Percentiles rank a stretch among this genome's conserved stretches.
These are phyloP conservation scores for Barypeithes pellucidus DNA, from an alignment of 2,888 invertebrate species.

Conservation along the genomic window DNA sequence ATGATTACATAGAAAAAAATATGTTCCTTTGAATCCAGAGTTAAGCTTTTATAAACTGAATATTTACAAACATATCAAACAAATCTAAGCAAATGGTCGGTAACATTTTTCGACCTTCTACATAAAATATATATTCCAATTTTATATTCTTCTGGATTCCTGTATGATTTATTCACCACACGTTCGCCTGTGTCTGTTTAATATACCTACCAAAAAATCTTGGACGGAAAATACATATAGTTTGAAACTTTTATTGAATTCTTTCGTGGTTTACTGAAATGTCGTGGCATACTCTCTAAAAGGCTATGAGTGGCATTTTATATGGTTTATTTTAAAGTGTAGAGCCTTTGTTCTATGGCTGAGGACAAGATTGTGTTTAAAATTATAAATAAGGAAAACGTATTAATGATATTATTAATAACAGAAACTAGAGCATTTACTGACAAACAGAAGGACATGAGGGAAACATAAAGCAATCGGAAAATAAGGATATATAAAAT, in stretches of 20 bases:
- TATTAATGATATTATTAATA: too few relatives aligned
- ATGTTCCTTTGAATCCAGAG: too few relatives aligned
- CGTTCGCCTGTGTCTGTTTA: slow-evolving; percentile 44
- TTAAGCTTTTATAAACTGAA: too few relatives aligned
- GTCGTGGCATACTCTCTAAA: background rate
- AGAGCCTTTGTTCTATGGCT: background rate
- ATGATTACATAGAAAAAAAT: too few relatives aligned
- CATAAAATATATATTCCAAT: slow-evolving; percentile 37
- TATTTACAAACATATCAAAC: background rate
- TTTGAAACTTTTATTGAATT: slow-evolving; percentile 52
- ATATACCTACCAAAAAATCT: slow-evolving; percentile 51
- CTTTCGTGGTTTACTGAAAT: slow-evolving; percentile 31
- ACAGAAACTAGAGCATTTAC: too few relatives aligned
- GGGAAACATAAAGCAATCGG: too few relatives aligned
- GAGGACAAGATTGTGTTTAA: too few relatives aligned
- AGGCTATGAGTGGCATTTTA: slow-evolving; percentile 33
- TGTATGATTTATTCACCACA: slow-evolving; percentile 49
- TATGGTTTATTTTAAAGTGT: background rate
- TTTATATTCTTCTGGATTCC: slow-evolving; percentile 31
- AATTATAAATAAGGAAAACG: too few relatives aligned
- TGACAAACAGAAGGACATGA: too few relatives aligned
- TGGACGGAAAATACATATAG: slow-evolving; percentile 40
- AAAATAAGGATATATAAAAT: too few relatives aligned
- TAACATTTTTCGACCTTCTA: slow-evolving; percentile 21
- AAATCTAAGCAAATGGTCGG: slow-evolving; percentile 8